Conservation (phyloP, 2,113 vertebrate species). For the Callipepla californica region DNA sequence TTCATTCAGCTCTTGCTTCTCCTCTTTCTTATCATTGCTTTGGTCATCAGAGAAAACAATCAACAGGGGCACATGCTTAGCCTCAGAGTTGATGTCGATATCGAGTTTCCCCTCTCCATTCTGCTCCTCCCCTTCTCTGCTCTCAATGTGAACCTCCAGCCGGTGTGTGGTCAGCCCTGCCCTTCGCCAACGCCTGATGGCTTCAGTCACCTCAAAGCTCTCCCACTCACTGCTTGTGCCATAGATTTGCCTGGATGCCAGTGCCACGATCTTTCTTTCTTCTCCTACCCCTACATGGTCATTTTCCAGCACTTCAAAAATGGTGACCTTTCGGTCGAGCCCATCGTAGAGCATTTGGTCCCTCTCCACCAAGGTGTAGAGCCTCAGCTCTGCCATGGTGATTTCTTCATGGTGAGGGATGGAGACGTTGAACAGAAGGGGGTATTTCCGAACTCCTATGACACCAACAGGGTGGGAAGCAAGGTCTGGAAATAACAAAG, state of each 20-base stretch:
- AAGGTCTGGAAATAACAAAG: constrained; percentile 79
- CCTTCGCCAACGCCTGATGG: constrained; percentile 87
- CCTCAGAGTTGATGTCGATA: constrained; percentile 87
- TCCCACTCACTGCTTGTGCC: constrained; percentile 91
- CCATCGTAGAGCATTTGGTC: constrained; percentile 88
- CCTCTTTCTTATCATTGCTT: constrained; percentile 87
- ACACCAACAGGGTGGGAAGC: constrained; percentile 79
- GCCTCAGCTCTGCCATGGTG: constrained; percentile 90
- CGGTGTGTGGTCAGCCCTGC: constrained; percentile 84
- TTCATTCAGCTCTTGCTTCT: constrained; percentile 89
- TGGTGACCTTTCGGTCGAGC: constrained; percentile 90
- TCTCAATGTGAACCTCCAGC: constrained; percentile 92
- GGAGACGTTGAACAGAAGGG: constrained; percentile 94
- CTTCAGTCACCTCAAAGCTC: constrained; percentile 91
- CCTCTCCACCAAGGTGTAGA: constrained; percentile 90
- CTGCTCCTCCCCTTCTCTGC: constrained; percentile 71
- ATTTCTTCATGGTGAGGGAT: constrained; percentile 93
- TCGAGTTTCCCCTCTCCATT: constrained; percentile 81
- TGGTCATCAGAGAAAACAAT: constrained; percentile 97
- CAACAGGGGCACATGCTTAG: constrained; percentile 91
- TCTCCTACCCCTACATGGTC: constrained; percentile 23
- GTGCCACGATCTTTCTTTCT: constrained; percentile 72
- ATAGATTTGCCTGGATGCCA: constrained; percentile 90
- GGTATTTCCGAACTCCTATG: constrained; percentile 85
- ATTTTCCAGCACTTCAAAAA: constrained; percentile 83